These are phyloP conservation scores for Eristalinus sepulchralis DNA, from an alignment of 2,888 invertebrate species.

Conservation along the genomic window DNA sequence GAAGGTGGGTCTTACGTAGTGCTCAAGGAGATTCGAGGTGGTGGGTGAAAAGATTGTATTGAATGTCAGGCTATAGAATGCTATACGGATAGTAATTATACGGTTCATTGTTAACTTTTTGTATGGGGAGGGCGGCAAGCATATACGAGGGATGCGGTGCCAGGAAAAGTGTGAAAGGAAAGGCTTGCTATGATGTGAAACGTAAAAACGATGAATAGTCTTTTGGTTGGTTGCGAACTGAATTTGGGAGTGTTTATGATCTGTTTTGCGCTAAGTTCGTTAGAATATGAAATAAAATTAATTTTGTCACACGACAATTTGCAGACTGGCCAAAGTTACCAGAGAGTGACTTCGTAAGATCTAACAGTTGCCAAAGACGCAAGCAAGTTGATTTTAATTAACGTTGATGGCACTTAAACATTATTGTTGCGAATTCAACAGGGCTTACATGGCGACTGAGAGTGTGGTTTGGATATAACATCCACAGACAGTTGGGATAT, in stretches of 20 bases:
- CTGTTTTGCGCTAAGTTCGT: conserved; percentile 41
- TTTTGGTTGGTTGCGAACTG: conserved; percentile 43
- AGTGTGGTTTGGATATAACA: no score
- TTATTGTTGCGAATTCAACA: no score
- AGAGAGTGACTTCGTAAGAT: no score
- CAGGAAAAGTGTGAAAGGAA: conserved; percentile 33
- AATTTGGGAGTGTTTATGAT: conserved; percentile 55
- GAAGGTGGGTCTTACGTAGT: conserved; percentile 49
- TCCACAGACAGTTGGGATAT: no score
- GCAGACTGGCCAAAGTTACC: no score
- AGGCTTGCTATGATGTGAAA: conserved; percentile 39
- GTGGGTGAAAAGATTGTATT: conserved; percentile 46
- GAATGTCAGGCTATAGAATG: conserved; percentile 66
- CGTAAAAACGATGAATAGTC: conserved; percentile 20
- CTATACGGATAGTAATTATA: conserved; percentile 79
- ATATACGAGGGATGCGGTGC: background rate
- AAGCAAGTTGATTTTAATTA: no score
- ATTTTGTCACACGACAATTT: conserved; percentile 1
- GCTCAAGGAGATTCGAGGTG: conserved; percentile 14
- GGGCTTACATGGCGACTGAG: no score
- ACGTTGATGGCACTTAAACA: no score
- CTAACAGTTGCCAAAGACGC: no score
- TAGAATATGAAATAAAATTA: conserved; percentile 42
- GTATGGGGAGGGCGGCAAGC: conserved; percentile 26
- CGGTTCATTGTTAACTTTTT: conserved; percentile 79